Conservation (phyloP, 2,888 invertebrate species). For the Bedellia somnulentella region DNA sequence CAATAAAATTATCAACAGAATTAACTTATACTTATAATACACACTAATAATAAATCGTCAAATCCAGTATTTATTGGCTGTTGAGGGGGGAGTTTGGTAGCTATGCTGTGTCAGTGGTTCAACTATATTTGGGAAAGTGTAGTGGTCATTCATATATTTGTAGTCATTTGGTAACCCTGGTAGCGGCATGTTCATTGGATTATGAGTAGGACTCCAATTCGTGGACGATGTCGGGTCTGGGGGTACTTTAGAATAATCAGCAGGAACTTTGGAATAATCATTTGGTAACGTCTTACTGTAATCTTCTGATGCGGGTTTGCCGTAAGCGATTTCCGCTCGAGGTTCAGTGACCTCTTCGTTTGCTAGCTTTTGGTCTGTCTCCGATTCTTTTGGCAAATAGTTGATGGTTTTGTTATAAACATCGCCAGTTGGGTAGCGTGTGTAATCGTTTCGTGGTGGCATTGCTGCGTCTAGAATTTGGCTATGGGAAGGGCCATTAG, state of each 20-base stretch:
- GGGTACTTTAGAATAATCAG: constrained; percentile 50
- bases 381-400: constrained; percentile 46
- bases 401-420: constrained; percentile 43
- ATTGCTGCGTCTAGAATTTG: constrained; percentile 52
- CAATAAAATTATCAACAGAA: constrained; percentile 21
- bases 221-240: constrained; percentile 53
- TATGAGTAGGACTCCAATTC: constrained; percentile 56
- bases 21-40: constrained; percentile 3
- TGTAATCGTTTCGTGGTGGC: constrained; percentile 46
- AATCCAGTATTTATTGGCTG: constrained; percentile 54
- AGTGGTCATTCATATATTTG: constrained; percentile 54
- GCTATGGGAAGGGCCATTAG: constrained; percentile 46
- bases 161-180: constrained; percentile 49
- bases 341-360: constrained; percentile 41
- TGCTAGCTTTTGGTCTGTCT: constrained; percentile 37
- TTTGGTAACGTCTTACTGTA: constrained; percentile 42
- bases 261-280: constrained; percentile 62
- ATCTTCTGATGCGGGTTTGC: constrained; percentile 34
- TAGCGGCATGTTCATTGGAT: constrained; percentile 49
- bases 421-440: constrained; percentile 40
- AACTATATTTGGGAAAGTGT: constrained; percentile 41
- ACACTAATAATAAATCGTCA: no score
- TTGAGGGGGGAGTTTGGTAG: constrained; percentile 43
- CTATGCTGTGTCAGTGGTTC: constrained; percentile 47
- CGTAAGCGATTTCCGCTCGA: constrained; percentile 34